phyloP scores from a whole-genome alignment of 2,113 vertebrate genomes.

The Sebastes fasciatus region DNA sequence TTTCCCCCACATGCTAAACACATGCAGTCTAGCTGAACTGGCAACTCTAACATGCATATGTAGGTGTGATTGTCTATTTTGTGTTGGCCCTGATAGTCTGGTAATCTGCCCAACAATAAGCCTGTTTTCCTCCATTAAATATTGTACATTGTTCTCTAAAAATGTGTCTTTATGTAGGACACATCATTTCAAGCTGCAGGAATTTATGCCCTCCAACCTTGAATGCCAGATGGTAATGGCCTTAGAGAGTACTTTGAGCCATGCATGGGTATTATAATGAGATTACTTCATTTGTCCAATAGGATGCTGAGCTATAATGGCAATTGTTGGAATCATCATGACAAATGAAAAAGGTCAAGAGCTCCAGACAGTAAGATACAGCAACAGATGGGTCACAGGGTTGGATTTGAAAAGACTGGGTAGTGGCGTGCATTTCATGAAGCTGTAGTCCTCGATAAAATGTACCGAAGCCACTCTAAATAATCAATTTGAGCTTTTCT shows the following conservation, averaged over 20 bases:
- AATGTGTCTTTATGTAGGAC: background rate
- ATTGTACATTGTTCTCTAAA: background rate
- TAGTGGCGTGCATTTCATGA: background rate
- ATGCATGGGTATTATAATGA: background rate
- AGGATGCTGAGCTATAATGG: background rate
- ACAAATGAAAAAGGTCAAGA: background rate
- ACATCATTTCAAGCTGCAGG: background rate
- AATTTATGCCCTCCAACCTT: background rate
- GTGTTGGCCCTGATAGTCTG: background rate
- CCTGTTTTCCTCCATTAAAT: no score
- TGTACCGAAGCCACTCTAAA: background rate
- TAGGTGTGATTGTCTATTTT: background rate
- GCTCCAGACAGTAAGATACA: background rate
- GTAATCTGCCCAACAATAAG: background rate
- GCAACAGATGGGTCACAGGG: background rate
- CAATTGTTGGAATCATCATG: background rate
- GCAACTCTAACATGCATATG: background rate
- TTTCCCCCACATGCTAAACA: background rate
- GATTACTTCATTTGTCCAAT: background rate
- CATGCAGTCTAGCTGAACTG: background rate
- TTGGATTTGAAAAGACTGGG: constrained; percentile 10
- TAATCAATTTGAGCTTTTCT: background rate
- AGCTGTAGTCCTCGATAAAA: background rate
- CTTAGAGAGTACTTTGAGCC: background rate
- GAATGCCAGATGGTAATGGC: constrained; percentile 11